These are phyloP conservation scores for Drosophila eohydei DNA, from an alignment of 2,888 invertebrate genomes.

Conservation along the genomic window DNA sequence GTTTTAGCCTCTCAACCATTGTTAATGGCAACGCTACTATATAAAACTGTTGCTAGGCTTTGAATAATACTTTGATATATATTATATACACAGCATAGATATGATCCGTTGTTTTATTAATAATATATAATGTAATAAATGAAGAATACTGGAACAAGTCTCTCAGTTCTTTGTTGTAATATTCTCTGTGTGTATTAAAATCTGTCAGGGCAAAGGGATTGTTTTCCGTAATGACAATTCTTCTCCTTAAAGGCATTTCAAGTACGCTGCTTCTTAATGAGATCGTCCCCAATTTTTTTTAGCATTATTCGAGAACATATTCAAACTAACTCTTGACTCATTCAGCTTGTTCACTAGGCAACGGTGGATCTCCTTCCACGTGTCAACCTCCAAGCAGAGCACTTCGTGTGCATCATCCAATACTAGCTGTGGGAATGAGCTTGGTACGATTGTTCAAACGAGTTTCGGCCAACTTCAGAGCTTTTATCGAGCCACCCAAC, in stretches of 20 bases:
- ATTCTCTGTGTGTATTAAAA: not conserved
- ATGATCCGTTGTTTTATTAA: not conserved
- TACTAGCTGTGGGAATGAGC: constrained; percentile 90
- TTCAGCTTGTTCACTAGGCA: constrained; percentile 89
- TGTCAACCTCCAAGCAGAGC: constrained; percentile 89
- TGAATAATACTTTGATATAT: too few relatives aligned
- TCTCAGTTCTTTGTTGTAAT: not conserved
- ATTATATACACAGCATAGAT: too few relatives aligned
- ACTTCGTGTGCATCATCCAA: constrained; percentile 91
- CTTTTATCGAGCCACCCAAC: constrained; percentile 90
- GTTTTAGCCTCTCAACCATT: not conserved
- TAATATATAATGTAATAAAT: not conserved
- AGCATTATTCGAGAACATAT: constrained; percentile 89
- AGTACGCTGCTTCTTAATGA: constrained; percentile 91
- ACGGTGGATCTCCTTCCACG: constrained; percentile 88
- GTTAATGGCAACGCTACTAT: constrained; percentile 1
- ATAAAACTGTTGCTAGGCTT: constrained; percentile 12
- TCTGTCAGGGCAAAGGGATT: constrained; percentile 41
- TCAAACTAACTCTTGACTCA: constrained; percentile 90
- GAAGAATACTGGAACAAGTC: not conserved
- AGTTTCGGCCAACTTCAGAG: constrained; percentile 93
- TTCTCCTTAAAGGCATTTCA: constrained; percentile 5
- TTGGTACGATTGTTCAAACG: constrained; percentile 93
- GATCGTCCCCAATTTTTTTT: constrained; percentile 89
- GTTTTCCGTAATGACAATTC: not conserved